A percentile compares a stretch with the other conserved stretches of the same genome.
Evolutionary conservation across 2,797 vertebrate genomes (phyloP).

Genomic region (Saxicola maurus): DNA sequence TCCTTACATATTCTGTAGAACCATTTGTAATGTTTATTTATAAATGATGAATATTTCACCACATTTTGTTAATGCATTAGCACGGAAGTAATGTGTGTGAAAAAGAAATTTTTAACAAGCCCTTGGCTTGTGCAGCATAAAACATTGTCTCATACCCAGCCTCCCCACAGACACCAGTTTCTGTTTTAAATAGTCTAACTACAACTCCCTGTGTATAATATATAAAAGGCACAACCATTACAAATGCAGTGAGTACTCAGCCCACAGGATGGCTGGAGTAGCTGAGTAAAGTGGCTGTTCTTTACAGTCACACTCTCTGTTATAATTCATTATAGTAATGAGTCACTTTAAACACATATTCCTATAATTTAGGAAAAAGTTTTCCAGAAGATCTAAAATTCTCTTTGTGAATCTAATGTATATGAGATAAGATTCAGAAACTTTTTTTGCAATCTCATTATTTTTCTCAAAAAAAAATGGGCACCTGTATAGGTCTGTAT

Average conservation of each 20-base stretch:
- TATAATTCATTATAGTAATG: neutral
- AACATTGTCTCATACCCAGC: neutral
- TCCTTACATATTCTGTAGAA: neutral
- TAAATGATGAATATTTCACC: neutral
- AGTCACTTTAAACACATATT: neutral
- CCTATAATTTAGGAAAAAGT: neutral
- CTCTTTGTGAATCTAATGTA: neutral
- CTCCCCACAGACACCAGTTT: neutral
- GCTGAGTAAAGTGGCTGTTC: neutral
- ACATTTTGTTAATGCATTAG: neutral
- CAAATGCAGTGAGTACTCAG: neutral
- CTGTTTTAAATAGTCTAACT: constrained; percentile 12
- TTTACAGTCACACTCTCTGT: neutral
- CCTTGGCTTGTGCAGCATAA: neutral
- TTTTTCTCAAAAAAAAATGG: neutral
- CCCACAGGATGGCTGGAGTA: neutral
- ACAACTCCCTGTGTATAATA: neutral
- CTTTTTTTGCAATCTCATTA: neutral
- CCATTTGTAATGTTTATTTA: constrained; percentile 11
- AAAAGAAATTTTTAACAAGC: neutral
- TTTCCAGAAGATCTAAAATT: neutral
- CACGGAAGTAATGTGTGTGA: neutral
- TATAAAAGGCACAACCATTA: neutral
- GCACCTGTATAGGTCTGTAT: neutral
- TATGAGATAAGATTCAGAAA: neutral